These are phyloP conservation scores for Simalia tracyae DNA, from an alignment of 2,797 vertebrate species.

Conservation along the genomic window DNA sequence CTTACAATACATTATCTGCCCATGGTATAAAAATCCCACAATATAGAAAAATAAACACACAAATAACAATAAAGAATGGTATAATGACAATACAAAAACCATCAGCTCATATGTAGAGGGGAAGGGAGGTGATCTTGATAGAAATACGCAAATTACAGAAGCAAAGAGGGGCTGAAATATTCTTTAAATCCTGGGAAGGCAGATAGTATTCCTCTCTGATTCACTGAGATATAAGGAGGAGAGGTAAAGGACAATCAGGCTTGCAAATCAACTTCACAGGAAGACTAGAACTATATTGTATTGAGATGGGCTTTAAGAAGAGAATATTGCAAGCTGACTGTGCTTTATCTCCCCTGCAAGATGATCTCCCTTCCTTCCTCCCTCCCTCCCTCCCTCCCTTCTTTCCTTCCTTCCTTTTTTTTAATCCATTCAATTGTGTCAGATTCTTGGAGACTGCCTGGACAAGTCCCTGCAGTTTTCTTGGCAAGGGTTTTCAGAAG, in stretches of 20 bases:
- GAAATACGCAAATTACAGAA: not conserved
- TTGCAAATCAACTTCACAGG: not conserved
- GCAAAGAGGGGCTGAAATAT: not conserved
- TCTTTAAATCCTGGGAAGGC: not conserved
- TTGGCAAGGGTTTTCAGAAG: too few species aligned
- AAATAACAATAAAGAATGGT: not conserved
- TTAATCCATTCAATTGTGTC: too few species aligned
- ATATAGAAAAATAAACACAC: not conserved
- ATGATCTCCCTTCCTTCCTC: not conserved
- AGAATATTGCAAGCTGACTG: not conserved
- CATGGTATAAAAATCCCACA: not conserved
- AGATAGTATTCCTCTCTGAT: not conserved
- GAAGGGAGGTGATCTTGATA: not conserved
- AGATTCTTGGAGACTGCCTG: too few species aligned
- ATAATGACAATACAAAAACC: not conserved
- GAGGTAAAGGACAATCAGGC: not conserved
- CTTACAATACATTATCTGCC: not conserved
- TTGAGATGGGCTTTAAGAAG: not conserved
- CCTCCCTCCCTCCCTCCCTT: too few species aligned
- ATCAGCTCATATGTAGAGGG: not conserved
- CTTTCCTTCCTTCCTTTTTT: too few species aligned
- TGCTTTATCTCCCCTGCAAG: not conserved
- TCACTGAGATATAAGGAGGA: not conserved
- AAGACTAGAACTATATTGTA: not conserved
- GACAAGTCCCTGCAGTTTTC: too few species aligned